Base-by-base conservation (phyloP, 2,888 invertebrate species). In the Ochlodes sylvanus region DNA sequence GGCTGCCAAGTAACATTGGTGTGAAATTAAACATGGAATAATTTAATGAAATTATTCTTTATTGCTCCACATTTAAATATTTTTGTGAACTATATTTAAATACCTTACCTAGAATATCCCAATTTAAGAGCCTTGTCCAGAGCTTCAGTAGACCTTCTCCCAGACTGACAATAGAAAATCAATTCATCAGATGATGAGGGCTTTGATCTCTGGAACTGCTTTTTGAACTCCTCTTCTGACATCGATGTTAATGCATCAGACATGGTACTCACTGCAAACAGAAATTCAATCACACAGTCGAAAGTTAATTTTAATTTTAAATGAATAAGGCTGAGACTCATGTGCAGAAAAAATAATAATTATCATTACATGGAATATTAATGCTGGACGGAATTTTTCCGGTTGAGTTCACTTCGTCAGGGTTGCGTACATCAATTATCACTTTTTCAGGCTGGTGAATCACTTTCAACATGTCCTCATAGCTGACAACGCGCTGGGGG, bases 351-450 rank as follows among this genome's bases (percentile, higher is more conserved):
- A 27, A 27, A 27, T 27, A 68, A 60, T 17, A 47, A 47, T 9
- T 15, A 47, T 47, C 17, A 47, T 94, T 94, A 95, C 97, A 92
- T 79, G 97, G 97, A 83, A 97, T 96, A 81, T 97, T 96, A 67
- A 97, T 95, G 80, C 96, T 96, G 19, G 95, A 95, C 42, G 97
- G 97, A 72, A 97, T 94, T 80, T 93, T 90, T 4, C 97, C 97
- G 32, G 95, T 95, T 72, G 94, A 94, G 71, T 91, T 79, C 1
- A 97, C 89, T 89, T 97, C 97, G 7, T 94, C 86, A 19, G 96
- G 96, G 79, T 97, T 96, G 52, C 97, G 95, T 0, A 97, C 97
- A 91, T 97, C 97, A 75, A 98, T 95, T 7, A 97, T 94, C 3
- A 96, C 84, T 74, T 94, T 93, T 60, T 87, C 81, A 5, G 90